Conservation (phyloP, 2,888 invertebrate genomes). For the Carterocephalus palaemon region DNA sequence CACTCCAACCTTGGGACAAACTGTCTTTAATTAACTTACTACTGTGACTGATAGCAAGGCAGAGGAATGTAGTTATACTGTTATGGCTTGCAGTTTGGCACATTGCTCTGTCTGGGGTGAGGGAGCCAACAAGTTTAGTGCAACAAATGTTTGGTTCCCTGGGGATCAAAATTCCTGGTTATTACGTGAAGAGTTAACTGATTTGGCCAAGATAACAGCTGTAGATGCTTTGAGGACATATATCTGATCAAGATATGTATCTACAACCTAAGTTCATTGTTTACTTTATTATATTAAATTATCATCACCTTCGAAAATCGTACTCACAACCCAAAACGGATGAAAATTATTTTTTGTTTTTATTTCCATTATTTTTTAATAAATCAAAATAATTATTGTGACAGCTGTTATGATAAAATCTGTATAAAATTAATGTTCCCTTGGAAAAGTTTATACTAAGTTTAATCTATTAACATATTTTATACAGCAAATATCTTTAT, state of each 20-base stretch:
- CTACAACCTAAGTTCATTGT: too few species aligned
- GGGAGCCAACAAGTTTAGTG: constrained; percentile 53
- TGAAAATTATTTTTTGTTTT: too few species aligned
- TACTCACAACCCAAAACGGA: too few species aligned
- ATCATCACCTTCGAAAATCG: too few species aligned
- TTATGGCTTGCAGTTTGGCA: constrained; percentile 61
- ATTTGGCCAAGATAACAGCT: constrained; percentile 44
- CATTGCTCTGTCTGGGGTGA: constrained; percentile 59
- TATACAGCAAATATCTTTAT: constrained; percentile 31
- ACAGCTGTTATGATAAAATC: not conserved
- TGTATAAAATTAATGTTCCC: constrained; percentile 6
- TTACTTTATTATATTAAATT: too few species aligned
- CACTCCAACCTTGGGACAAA: constrained; percentile 3
- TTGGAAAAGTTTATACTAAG: not conserved
- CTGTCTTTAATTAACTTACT: constrained; percentile 42
- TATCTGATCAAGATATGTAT: not conserved
- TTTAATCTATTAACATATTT: constrained; percentile 5
- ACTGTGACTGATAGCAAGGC: constrained; percentile 63
- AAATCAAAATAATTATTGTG: too few species aligned
- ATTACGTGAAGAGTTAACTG: constrained; percentile 71
- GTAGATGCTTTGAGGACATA: constrained; percentile 3
- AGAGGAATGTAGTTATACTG: constrained; percentile 56
- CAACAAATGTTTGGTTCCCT: constrained; percentile 55
- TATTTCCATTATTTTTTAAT: too few species aligned
- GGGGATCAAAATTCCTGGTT: constrained; percentile 61